phyloP scores from a whole-genome alignment of 2,888 invertebrate genomes.

The Sepiola atlantica region DNA sequence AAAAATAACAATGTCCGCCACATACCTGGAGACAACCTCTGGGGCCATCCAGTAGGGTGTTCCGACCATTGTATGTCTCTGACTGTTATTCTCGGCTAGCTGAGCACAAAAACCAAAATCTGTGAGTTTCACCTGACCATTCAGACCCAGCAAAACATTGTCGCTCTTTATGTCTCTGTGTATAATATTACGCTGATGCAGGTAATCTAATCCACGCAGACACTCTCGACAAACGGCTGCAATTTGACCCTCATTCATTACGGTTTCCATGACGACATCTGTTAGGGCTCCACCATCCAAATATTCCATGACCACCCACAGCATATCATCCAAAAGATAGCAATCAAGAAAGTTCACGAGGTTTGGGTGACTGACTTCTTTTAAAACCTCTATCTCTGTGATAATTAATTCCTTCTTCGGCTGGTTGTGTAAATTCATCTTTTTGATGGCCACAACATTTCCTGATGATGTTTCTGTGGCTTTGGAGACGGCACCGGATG shows the following conservation, averaged over 20 bases:
- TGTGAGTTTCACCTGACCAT: slow-evolving; percentile 81
- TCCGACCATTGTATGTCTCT: slow-evolving; percentile 95
- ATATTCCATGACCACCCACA: slow-evolving; percentile 98
- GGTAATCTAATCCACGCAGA: slow-evolving; percentile 89
- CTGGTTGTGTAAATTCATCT: slow-evolving; percentile 95
- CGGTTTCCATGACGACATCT: slow-evolving; percentile 96
- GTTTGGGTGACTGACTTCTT: slow-evolving; percentile 87
- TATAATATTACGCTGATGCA: slow-evolving; percentile 85
- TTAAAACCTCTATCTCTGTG: slow-evolving; percentile 85
- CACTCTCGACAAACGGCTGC: slow-evolving; percentile 94
- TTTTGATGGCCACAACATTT: slow-evolving; percentile 92
- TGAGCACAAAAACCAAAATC: slow-evolving; percentile 99
- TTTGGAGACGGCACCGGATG: slow-evolving; percentile 93
- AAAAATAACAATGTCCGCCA: background rate
- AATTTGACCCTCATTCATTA: slow-evolving; percentile 97
- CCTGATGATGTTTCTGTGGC: slow-evolving; percentile 85
- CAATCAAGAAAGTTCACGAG: slow-evolving; percentile 95
- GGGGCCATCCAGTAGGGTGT: slow-evolving; percentile 99
- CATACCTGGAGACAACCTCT: slow-evolving; percentile 79
- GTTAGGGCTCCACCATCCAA: slow-evolving; percentile 91
- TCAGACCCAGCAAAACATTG: slow-evolving; percentile 93
- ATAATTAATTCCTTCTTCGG: slow-evolving; percentile 95
- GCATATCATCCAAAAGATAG: slow-evolving; percentile 88
- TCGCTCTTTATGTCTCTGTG: slow-evolving; percentile 95
- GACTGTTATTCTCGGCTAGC: slow-evolving; percentile 90